These are phyloP conservation scores for Drosophila lacicola DNA, from an alignment of 2,888 invertebrate species.

Conservation along the genomic window DNA sequence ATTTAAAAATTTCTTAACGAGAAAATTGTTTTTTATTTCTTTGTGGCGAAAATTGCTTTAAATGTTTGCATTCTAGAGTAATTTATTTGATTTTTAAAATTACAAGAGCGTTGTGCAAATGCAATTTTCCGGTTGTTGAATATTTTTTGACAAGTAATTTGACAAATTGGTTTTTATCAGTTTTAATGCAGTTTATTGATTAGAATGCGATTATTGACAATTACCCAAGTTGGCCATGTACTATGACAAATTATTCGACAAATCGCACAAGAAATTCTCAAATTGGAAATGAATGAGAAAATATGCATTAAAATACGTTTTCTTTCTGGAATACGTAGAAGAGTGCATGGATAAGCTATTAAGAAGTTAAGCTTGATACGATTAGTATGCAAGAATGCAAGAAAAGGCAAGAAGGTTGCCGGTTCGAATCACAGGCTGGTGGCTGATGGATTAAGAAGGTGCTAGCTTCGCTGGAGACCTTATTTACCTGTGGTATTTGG, in stretches of 20 bases:
- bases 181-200: neutral
- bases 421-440: too few relatives aligned
- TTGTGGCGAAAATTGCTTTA: neutral
- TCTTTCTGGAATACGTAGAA: too few relatives aligned
- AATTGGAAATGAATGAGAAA: neutral
- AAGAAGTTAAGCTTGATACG: too few relatives aligned
- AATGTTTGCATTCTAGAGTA: neutral
- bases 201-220: neutral
- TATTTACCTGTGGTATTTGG: too few relatives aligned
- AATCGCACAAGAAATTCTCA: neutral
- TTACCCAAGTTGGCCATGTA: neutral
- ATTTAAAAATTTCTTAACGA: constrained; percentile 12
- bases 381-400: too few relatives aligned
- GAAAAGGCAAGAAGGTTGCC: too few relatives aligned
- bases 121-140: neutral
- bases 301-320: neutral
- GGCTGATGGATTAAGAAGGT: too few relatives aligned
- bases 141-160: neutral
- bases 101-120: constrained; percentile 5
- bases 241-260: neutral
- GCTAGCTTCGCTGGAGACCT: too few relatives aligned
- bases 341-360: too few relatives aligned
- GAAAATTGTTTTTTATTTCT: constrained; percentile 4
- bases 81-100: neutral
- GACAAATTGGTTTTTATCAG: neutral